Evolutionary conservation across 2,888 invertebrate genomes (phyloP), one percentile per base, ranked within the genome.

Genomic region (Eugnorisma glareosa): DNA sequence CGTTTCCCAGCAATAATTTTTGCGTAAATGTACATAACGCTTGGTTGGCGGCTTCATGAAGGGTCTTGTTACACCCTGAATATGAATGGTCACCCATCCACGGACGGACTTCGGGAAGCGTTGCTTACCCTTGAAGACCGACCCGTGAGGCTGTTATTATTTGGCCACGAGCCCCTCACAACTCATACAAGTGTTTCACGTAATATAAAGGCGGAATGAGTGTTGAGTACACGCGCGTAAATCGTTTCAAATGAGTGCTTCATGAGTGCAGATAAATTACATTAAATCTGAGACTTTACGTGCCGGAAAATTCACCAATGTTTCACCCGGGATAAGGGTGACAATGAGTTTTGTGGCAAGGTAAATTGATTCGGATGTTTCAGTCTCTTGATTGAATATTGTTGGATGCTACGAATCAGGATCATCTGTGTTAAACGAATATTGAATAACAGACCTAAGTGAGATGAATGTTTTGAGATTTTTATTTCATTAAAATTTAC

Each of bases 241-340:
- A 93, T 93, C 93, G 93, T 92, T 94, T 92, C 91, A 94, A 94
- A 93, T 93, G 92, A 93, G 93, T 90, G 92, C 91, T 91, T 91
- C 94, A 93, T 92, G 93, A 94, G 94, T 93, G 93, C 91, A 94
- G 92, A 94, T 94, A 94, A 94, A 95, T 95, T 94, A 94, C 93
- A 93, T 94, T 92, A 94, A 94, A 94, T 94, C 93, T 92, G 89
- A 91, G 89, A 89, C 91, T 92, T 54, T 92, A 93, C 92, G 93
- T 92, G 91, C 91, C 91, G 92, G 93, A 93, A 94, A 94, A 95
- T 94, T 94, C 91, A 90, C 90, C 91, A 91, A 90, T 90, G 91
- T 91, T 92, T 90, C 88, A 92, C 88, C 79, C 76, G 83, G 83
- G 71, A 64, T 78, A 54, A 86, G 79, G 89, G 90, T 90, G 90